Evolutionary conservation across 35 echinoderm and acorn worm genomes (phyloP), one percentile per base, ranked within the genome.

Genomic region (Stichopus chloronotus): DNA sequence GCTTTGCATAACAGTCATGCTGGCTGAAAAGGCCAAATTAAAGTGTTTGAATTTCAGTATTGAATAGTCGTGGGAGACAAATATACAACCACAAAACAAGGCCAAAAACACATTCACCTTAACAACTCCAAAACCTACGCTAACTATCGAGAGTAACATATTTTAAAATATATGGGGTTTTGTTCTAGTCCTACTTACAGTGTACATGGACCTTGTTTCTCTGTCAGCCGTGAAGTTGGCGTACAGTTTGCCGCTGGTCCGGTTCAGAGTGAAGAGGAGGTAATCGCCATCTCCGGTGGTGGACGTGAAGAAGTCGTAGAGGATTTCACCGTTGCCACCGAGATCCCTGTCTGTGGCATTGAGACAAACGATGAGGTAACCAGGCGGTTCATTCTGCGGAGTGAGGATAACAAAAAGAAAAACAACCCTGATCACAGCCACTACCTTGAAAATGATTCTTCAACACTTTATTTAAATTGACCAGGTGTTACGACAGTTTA

Each of bases 141-240:
- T 43, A 43, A 43, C 30, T 43, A 43, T 43, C 3, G 30, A 43
- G 30, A 43, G 30, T 43, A 43, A 43, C 30, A 43, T 43, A 43
- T 43, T 43, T 43, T 43, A 43, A 43, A 43, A 3, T 43, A 43
- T 43, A 43, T 43, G 1, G 30, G 30, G 3, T 43, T 43, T 43
- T 43, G 30, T 43, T 43, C 30, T 43, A 43, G 30, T 43, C 30
- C 17, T 5, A 83, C 96, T 95, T 84, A 98, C 96, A 60, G 76
- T 95, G 88, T 98, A 98, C 9, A 54, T 55, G 53, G 87, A 87
- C 54, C 88, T 63, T 7, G 8, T 80, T 63, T 98, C 96, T 90
- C 96, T 95, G 55, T 98, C 96, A 57, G 96, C 96, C 25, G 92
- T 92, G 78, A 98, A 94, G 87, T 93, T 96, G 5, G 95, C 68